Conservation (phyloP, 2,113 vertebrate genomes). For the Orientallactaga bullata region DNA sequence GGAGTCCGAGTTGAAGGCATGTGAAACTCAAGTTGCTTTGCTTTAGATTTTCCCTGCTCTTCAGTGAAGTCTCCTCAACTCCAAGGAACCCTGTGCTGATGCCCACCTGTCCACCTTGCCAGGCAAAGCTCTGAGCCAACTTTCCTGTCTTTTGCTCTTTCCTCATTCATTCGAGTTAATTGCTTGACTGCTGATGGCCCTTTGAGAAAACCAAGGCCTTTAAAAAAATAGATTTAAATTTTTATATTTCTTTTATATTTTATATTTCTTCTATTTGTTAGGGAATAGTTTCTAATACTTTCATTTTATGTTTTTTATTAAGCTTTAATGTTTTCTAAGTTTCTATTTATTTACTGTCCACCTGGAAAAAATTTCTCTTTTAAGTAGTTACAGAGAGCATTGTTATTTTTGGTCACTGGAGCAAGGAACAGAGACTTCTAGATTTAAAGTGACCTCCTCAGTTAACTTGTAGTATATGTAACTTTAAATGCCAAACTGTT, state of each 20-base stretch:
- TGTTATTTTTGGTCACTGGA: not conserved
- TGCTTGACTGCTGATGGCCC: not conserved
- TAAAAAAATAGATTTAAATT: conserved; percentile 21
- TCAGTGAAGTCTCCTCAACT: not conserved
- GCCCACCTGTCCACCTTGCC: not conserved
- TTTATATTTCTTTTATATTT: conserved; percentile 6
- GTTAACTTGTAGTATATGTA: not conserved
- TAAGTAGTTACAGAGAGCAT: not conserved
- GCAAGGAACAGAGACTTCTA: not conserved
- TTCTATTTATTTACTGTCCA: not conserved
- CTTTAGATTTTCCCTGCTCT: not conserved
- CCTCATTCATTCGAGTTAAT: not conserved
- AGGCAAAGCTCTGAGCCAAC: not conserved
- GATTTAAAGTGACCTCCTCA: not conserved
- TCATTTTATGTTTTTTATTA: not conserved
- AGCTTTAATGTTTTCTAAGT: conserved; percentile 12
- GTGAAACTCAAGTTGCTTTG: not conserved
- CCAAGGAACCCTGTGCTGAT: not conserved
- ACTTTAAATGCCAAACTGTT: not conserved
- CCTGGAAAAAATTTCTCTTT: not conserved
- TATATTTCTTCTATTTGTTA: conserved; percentile 23
- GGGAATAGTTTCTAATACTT: not conserved
- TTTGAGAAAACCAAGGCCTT: not conserved
- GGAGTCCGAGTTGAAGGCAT: not conserved
- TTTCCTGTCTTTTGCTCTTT: not conserved